Evolutionary conservation across 2,797 vertebrate species (phyloP).

Genomic region (Orientallactaga sibirica): DNA sequence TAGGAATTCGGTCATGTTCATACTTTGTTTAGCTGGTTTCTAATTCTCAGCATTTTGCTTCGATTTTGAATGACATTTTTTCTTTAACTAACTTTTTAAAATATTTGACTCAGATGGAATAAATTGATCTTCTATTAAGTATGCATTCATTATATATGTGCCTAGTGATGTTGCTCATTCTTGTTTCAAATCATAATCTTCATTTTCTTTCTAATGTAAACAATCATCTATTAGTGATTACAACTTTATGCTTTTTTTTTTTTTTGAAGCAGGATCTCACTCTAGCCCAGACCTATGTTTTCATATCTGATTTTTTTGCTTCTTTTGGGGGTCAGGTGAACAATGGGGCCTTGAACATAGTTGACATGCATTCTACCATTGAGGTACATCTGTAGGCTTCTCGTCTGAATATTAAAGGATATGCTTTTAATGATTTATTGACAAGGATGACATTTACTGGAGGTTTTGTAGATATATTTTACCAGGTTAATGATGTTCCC

Average conservation of each 20-base stretch:
- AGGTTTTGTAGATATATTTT: neutral
- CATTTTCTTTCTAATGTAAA: neutral
- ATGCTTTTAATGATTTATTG: neutral
- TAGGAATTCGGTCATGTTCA: neutral
- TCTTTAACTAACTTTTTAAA: neutral
- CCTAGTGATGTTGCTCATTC: neutral
- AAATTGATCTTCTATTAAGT: neutral
- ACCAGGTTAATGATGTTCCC: neutral
- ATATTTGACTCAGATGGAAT: constrained; percentile 6
- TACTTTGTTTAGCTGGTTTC: constrained; percentile 25
- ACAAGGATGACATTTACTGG: neutral
- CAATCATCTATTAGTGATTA: neutral
- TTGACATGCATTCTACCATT: neutral
- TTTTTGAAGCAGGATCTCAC: no score
- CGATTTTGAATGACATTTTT: neutral
- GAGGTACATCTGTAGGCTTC: neutral
- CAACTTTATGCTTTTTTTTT: neutral
- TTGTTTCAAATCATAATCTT: neutral
- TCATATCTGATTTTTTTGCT: neutral
- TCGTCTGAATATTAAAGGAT: neutral
- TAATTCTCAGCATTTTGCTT: constrained; percentile 9
- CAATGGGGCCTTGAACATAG: neutral
- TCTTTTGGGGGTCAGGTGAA: neutral
- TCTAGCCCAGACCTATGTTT: neutral
- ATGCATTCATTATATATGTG: neutral